Base-by-base conservation (phyloP, 2,113 vertebrate genomes). In the Sceloporus undulatus region DNA sequence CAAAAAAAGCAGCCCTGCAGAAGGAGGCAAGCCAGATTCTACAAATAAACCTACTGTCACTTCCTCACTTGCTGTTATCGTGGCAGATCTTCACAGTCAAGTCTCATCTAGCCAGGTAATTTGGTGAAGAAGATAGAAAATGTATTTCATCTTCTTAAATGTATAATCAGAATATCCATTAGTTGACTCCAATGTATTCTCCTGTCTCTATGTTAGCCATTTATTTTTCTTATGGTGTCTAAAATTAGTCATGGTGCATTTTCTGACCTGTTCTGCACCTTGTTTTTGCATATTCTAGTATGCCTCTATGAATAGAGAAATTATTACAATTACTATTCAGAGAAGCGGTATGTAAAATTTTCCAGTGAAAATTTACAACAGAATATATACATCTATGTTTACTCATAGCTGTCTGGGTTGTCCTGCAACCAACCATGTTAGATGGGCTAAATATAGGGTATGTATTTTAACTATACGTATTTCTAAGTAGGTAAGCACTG, bases 71-170 rank as follows among this genome's bases (percentile, higher is more conserved):
- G 96, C 98, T 76, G 94, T 96, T 1, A 79, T 97, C 40, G 97
- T 96, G 0, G 97, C 98, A 0, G 98, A 98, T 92, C 97, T 98
- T 34, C 98, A 98, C 77, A 92, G 96, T 82, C 96, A 97, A 80
- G 94, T 54, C 42, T 78, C 90, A 21, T 86, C 93, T n/a, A 90
- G 81, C 86, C 95, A 98, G 98, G 98, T 99, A 96, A 92, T 0
- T 4, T 1, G 2, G 5, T 23, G 4, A 21, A 18, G 0, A 4
- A 76, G 1, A 86, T 5, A 85, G 68, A 89, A 82, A 84, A n/a
- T 18, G 62, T 75, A n/a, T 4, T 68, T 6, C 0, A 0, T 0
- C 0, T 21, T 38, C 11, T 52, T 10, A 77, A 14, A 62, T 16
- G 3, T 18, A 62, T 62, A 18, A 10, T 10, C 9, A 59, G 59